Base-by-base conservation (phyloP, 2,888 invertebrate species). In the Ochlodes sylvanus region DNA sequence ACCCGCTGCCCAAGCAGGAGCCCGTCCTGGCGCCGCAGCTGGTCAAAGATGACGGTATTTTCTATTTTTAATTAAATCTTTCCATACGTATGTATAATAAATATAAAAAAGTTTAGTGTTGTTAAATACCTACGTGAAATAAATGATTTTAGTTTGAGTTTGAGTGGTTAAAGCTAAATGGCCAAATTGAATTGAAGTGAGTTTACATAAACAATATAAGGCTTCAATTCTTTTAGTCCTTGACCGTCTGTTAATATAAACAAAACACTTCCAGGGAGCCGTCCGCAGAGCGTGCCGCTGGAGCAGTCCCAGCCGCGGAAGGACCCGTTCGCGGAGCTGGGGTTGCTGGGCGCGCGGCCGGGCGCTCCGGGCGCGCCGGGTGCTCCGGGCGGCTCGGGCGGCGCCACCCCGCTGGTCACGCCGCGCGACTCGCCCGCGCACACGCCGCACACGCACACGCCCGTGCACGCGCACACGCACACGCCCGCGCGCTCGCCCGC, bases 271-370 rank as follows among this genome's bases (percentile, higher is more conserved):
- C 14, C 27, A 63, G 63, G 63, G 7, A 15, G 41, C 6, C 87
- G 89, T 47, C 79, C 89, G 1, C 89, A 86, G 77, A 90, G 86
- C 77, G 85, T 86, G n/a, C 87, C 89, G 0, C 72, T 84, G 2
- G 89, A 89, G 56, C 81, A 95, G 81, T 90, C 94, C 77, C 86
- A 94, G 80, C 79, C 94, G 75, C 80, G 92, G 71, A 89, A 89
- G 73, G 97, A 97, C 85, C 96, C 97, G 5, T 97, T 97, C 83
- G 95, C 96, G 1, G 97, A 96, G 79, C 92, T 97, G 34, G 95
- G 95, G 62, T 77, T 85, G 12, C 77, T 88, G 65, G 86, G 86
- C 17, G 73, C 77, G 9, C 17, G 9, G 38, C 12, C 61, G 32
- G 41, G n/a, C n/a, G n/a, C n/a, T n/a, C n/a, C 66, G 34, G 65